Evolutionary conservation across 2,113 vertebrate species (phyloP), one percentile per base, ranked within the genome.

Genomic region (Triplophysa tibetana): DNA sequence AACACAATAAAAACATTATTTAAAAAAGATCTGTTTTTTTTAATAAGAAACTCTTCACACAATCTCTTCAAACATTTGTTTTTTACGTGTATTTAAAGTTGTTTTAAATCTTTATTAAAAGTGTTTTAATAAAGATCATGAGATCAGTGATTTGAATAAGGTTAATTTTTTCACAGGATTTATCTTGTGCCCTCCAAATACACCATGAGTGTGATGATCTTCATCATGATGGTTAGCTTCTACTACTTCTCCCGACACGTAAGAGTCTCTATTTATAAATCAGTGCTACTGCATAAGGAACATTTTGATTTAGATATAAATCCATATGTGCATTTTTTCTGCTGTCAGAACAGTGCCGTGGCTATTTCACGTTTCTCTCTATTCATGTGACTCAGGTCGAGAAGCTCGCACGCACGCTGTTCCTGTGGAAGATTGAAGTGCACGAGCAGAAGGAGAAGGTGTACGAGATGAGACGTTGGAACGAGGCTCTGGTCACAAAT

Each of bases 221-320:
- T 96, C 83, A 52, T 96, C 23, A 97, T 98, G 93, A 97, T 97
- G 96, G 89, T 96, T 88, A 97, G 97, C 88, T 97, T 99, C 85
- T 99, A 99, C 90, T 98, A 95, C 86, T 99, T 98, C 90, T 95
- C 96, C 60, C 92, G 97, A 80, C 97, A 99, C 0, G 97, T 98
- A 89, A 65, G 43, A 67, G 21, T 65, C 6, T 13, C 41, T 54
- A 45, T 50, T 33, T 33, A 63, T 26, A 1, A 45, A 12, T 38
- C 33, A 6, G 33, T 8, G 5, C 6, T 38, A 7, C 33, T 38
- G 33, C 33, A 38, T 8, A 38, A 38, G 33, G 33, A 38, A 38
- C 43, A 45, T 45, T 45, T 45, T 45, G 33, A 38, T 38, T 8
- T 38, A 7, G 33, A 38, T 38, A 12, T 45, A 2, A 45, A 45